Evolutionary conservation across 2,888 invertebrate species (phyloP).

Genomic region (Xestia ashworthii): DNA sequence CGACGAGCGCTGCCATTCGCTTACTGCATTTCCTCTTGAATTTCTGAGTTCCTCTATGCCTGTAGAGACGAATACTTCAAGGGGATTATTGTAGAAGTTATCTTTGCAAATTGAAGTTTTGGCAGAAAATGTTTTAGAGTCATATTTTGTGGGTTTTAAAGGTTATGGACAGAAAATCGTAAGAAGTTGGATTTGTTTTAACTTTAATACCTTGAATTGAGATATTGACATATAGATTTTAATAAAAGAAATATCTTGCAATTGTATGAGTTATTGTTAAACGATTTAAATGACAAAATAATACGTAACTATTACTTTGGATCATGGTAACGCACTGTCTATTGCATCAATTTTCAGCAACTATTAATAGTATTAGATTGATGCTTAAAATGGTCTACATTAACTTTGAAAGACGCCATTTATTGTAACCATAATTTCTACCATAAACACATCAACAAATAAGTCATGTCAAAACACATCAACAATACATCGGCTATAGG

Average conservation of each 20-base stretch:
- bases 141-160: background rate
- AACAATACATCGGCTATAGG: background rate
- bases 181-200: background rate
- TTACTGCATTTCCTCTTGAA: constrained; percentile 87
- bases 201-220: background rate
- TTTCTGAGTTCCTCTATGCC: constrained; percentile 88
- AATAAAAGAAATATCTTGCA: background rate
- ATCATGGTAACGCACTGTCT: background rate
- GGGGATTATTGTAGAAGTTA: constrained; percentile 74
- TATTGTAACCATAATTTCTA: background rate
- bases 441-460: background rate
- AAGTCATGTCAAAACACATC: background rate
- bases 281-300: background rate
- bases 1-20: constrained; percentile 85
- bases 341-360: background rate
- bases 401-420: background rate
- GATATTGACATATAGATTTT: background rate
- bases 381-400: background rate
- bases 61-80: constrained; percentile 82
- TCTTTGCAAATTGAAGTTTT: background rate
- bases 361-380: background rate
- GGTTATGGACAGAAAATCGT: background rate
- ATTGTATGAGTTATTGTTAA: background rate
- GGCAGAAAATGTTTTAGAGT: background rate
- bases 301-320: background rate